Percentiles rank a stretch among this genome's conserved stretches.
Conservation (phyloP, 2,888 invertebrate genomes). For the Griposia aprilina region DNA sequence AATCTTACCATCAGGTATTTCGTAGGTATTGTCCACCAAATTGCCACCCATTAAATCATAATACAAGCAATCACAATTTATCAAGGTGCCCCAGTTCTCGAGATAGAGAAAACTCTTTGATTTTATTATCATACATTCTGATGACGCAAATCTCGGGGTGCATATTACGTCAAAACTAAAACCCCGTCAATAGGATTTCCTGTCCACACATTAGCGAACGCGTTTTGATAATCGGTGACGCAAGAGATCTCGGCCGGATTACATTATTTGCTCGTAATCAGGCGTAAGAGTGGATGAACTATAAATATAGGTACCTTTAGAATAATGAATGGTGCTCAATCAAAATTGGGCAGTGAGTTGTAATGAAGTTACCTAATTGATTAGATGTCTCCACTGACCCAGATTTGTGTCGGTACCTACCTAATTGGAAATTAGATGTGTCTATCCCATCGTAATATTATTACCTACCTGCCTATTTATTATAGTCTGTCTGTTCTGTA, state of each 20-base stretch:
- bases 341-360: slow-evolving; percentile 5
- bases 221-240: slow-evolving; percentile 39
- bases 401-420: slow-evolving; percentile 14
- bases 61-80: background rate
- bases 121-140: no score
- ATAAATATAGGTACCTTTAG: background rate
- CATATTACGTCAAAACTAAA: slow-evolving; percentile 22
- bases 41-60: background rate
- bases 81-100: no score
- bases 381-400: slow-evolving; percentile 34
- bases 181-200: slow-evolving; percentile 28
- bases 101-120: slow-evolving; percentile 6
- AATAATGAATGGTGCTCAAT: slow-evolving; percentile 18
- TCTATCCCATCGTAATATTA: background rate
- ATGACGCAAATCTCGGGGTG: slow-evolving; percentile 36
- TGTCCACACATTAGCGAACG: slow-evolving; percentile 7
- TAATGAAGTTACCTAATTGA: slow-evolving; percentile 23
- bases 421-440: slow-evolving; percentile 22
- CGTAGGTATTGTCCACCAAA: no score
- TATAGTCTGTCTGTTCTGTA: background rate
- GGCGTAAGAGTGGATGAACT: background rate
- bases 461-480: background rate
- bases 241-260: slow-evolving; percentile 1
- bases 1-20: no score
- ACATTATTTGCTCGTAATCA: slow-evolving; percentile 14